Evolutionary conservation across 2,888 invertebrate genomes (phyloP).

Genomic region (Caenorhabditis sp.): DNA sequence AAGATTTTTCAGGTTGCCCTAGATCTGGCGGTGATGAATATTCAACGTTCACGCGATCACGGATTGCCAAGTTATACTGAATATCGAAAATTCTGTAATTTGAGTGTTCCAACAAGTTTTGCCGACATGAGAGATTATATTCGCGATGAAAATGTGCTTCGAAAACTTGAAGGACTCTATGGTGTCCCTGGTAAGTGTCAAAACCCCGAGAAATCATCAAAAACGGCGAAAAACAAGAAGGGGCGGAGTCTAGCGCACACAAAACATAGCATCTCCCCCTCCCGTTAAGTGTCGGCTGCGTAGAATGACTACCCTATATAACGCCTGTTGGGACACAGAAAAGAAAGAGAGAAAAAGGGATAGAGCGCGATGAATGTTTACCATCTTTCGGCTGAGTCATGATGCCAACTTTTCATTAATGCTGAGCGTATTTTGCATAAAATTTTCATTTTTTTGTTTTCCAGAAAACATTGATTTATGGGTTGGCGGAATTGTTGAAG

Average conservation of each 20-base stretch:
- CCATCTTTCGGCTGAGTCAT: conserved; percentile 47
- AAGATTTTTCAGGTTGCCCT: conserved; percentile 78
- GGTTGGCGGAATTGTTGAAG: conserved; percentile 93
- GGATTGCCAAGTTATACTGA: conserved; percentile 85
- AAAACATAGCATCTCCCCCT: conserved; percentile 19
- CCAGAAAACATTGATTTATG: conserved; percentile 87
- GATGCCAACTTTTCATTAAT: conserved; percentile 21
- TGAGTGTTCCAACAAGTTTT: conserved; percentile 82
- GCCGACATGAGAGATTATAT: conserved; percentile 84
- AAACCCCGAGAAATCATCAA: not conserved
- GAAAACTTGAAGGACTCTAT: conserved; percentile 83
- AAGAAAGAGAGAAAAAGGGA: not conserved
- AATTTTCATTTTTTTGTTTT: conserved; percentile 7
- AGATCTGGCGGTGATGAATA: conserved; percentile 93
- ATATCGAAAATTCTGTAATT: conserved; percentile 86
- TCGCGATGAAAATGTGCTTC: conserved; percentile 78
- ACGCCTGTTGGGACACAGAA: not conserved
- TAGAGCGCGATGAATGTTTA: conserved; percentile 45
- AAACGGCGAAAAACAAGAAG: conserved; percentile 2
- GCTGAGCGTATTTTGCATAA: conserved; percentile 38
- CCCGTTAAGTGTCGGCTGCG: conserved; percentile 31
- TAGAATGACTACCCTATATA: conserved; percentile 13
- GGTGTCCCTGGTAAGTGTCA: conserved; percentile 80
- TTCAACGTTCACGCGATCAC: conserved; percentile 92
- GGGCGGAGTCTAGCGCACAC: conserved; percentile 30